Percentiles rank a stretch among this genome's conserved stretches.
These are phyloP conservation scores for Ormyrus thymus DNA, from an alignment of 2,888 invertebrate genomes.

Conservation along the genomic window DNA sequence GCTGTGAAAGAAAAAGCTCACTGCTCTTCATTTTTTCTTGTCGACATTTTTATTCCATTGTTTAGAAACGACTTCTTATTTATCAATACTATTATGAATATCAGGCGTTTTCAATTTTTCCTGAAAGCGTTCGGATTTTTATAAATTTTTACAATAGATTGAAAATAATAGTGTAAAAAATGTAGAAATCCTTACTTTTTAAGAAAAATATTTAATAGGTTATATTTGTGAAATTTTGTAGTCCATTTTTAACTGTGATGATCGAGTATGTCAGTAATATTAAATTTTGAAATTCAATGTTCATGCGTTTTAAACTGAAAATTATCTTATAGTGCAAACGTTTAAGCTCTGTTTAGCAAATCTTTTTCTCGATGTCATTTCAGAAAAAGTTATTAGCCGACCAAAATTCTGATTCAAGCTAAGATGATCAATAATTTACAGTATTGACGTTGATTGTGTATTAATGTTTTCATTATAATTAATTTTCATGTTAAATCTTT, in stretches of 20 bases:
- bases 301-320: background rate
- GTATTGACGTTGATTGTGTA: background rate
- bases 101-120: constrained; percentile 9
- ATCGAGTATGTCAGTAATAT: background rate
- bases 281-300: background rate
- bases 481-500: background rate
- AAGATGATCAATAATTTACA: background rate
- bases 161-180: background rate
- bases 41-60: too few relatives aligned
- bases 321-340: background rate
- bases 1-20: too few relatives aligned
- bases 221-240: too few relatives aligned
- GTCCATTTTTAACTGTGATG: too few relatives aligned
- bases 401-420: too few relatives aligned
- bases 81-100: background rate
- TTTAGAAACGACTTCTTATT: too few relatives aligned
- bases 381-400: too few relatives aligned
- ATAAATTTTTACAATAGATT: too few relatives aligned
- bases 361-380: too few relatives aligned
- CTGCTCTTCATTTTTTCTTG: too few relatives aligned
- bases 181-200: background rate
- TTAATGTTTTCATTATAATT: background rate
- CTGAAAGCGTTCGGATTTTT: background rate
- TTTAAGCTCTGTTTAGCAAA: too few relatives aligned
- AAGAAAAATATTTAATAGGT: background rate